Conservation (phyloP, 2,113 vertebrate genomes). For the Alosa alosa region DNA sequence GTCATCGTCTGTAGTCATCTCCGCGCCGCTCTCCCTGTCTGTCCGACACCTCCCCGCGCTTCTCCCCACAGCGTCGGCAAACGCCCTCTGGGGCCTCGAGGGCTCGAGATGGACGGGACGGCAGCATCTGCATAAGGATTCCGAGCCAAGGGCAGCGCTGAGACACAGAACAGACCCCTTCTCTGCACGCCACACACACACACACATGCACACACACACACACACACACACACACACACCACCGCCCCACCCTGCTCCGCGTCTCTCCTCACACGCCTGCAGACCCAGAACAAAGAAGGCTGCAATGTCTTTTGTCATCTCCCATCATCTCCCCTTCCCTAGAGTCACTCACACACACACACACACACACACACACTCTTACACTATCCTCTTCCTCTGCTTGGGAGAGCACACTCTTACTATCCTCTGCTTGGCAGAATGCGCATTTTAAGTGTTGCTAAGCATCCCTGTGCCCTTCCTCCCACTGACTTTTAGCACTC, state of each 20-base stretch:
- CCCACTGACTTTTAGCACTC: slow-evolving; percentile 27
- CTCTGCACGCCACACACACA: not conserved
- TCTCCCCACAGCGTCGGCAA: not conserved
- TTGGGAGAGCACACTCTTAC: no score
- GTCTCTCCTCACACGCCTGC: not conserved
- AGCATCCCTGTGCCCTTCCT: slow-evolving; percentile 39
- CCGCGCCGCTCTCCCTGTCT: not conserved
- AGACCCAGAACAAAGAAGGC: slow-evolving; percentile 21
- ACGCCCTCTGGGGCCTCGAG: not conserved
- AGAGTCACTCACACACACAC: not conserved
- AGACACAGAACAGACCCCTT: not conserved
- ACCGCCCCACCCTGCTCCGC: not conserved
- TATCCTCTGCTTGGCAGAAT: not conserved
- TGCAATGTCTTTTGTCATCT: not conserved
- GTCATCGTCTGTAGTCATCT: not conserved
- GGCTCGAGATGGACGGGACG: not conserved
- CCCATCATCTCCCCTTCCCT: slow-evolving; percentile 2
- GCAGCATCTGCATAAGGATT: not conserved
- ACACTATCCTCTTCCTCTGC: not conserved
- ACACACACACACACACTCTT: not conserved
- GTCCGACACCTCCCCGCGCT: no score
- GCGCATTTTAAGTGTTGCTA: slow-evolving; percentile 7
- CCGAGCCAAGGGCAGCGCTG: not conserved
- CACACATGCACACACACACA: not conserved
- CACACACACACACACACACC: slow-evolving; percentile 2